Percentiles rank a stretch among this genome's conserved stretches.
phyloP scores from a whole-genome alignment of 2,113 vertebrate genomes.

The Mesembrinibis cayennensis region DNA sequence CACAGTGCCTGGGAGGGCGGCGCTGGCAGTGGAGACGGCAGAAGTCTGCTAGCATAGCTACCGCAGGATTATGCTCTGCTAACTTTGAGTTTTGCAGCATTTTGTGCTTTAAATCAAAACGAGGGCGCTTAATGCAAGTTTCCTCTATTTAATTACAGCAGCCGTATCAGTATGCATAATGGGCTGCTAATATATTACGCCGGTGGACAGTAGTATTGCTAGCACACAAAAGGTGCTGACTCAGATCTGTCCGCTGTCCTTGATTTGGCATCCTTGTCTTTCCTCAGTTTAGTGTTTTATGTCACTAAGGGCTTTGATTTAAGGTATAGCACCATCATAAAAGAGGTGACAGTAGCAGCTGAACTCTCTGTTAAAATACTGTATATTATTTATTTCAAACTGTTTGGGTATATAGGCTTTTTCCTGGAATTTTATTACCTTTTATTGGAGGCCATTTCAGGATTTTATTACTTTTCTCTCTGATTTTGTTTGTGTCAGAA shows the following conservation, averaged over 20 bases:
- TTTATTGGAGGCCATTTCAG: slow-evolving; percentile 63
- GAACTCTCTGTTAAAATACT: slow-evolving; percentile 57
- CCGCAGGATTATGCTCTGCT: neutral
- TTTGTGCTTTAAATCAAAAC: slow-evolving; percentile 24
- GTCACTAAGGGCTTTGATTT: slow-evolving; percentile 51
- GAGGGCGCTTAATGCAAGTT: neutral
- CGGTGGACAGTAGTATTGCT: neutral
- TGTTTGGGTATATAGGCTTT: slow-evolving; percentile 49
- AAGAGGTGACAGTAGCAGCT: slow-evolving; percentile 55
- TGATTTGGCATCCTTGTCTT: slow-evolving; percentile 66
- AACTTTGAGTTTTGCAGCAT: neutral
- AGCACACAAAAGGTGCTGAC: slow-evolving; percentile 50
- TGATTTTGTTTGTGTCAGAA: slow-evolving; percentile 62
- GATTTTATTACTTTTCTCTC: slow-evolving; percentile 61
- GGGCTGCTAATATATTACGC: slow-evolving; percentile 48
- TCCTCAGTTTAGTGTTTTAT: slow-evolving; percentile 41
- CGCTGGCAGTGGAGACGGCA: neutral
- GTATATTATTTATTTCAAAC: slow-evolving; percentile 61
- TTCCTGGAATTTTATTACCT: slow-evolving; percentile 57
- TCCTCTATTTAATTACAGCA: slow-evolving; percentile 47
- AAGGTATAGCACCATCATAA: slow-evolving; percentile 32
- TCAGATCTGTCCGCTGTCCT: slow-evolving; percentile 52
- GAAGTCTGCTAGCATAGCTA: neutral
- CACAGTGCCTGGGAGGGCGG: neutral
- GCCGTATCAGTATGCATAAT: slow-evolving; percentile 7